phyloP scores from a whole-genome alignment of 2,888 invertebrate genomes.

The Acrobasis consociella region DNA sequence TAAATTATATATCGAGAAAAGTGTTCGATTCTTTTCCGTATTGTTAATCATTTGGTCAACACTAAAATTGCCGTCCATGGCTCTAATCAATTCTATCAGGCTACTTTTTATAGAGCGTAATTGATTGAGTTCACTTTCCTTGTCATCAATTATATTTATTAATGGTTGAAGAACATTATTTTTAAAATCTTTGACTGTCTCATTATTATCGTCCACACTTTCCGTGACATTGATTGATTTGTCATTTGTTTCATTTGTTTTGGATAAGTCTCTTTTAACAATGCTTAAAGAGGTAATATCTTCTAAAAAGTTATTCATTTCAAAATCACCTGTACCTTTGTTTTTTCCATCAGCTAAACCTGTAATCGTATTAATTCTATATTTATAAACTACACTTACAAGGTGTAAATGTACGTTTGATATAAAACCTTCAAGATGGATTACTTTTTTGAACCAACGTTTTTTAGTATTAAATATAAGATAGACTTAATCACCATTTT shows the following conservation, averaged over 20 bases:
- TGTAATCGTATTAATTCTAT: neutral
- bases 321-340: slow-evolving; percentile 19
- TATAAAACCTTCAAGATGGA: no score
- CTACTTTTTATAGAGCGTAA: slow-evolving; percentile 49
- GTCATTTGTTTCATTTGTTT: slow-evolving; percentile 19
- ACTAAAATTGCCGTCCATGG: slow-evolving; percentile 33
- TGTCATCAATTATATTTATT: slow-evolving; percentile 49
- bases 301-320: slow-evolving; percentile 24
- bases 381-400: neutral
- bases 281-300: slow-evolving; percentile 37
- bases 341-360: neutral
- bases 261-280: slow-evolving; percentile 52
- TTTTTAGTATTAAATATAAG: no score
- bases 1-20: slow-evolving; percentile 45
- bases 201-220: slow-evolving; percentile 24
- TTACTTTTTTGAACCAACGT: no score
- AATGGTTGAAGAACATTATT: slow-evolving; percentile 47
- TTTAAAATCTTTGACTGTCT: slow-evolving; percentile 35
- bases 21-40: slow-evolving; percentile 28
- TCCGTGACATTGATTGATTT: slow-evolving; percentile 15
- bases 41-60: slow-evolving; percentile 28
- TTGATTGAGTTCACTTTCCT: slow-evolving; percentile 52
- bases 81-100: slow-evolving; percentile 43
- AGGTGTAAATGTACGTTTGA: no score
- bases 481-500: no score